Evolutionary conservation across 2,888 invertebrate species (phyloP), one percentile per base, ranked within the genome.

Genomic region (Pristionchus mayeri): DNA sequence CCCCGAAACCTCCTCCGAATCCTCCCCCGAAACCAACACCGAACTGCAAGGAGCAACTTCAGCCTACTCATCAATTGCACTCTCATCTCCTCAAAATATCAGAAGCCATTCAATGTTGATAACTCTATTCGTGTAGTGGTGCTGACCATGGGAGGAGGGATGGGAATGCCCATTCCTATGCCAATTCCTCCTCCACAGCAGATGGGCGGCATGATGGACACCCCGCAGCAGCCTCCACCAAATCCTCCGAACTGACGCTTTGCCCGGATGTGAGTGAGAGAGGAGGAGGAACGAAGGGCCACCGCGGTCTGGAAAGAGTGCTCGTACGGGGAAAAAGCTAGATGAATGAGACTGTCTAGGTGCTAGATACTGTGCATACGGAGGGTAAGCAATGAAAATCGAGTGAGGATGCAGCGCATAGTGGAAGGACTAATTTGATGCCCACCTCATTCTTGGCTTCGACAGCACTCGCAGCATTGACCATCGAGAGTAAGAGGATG

Each of bases 141-240:
- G n/a, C 76, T 57, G 2, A 84, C 84, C 40, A 84, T 84, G 11
- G 84, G 84, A 24, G 84, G 84, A 6, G 84, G 84, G 4, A 84
- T 84, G 24, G 16, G 9, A 4, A 84, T 84, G 4, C 82, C 82
- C 52, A 83, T 83, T 4, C 81, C 79, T 7, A 78, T 78, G 16
- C 79, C 75, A 3, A 75, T 75, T 40, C 75, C 75, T 40, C 40
- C 57, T 44, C 83, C 84, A 44, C 89, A 89, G 63, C 89, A 89
- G 48, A 87, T 87, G 67, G 87, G 85, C 6, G 86, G 84, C 57
- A 85, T 86, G 21, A 88, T 83, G 7, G 27, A 18, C 60, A 83
- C 85, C 50, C 87, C 88, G 79, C 88, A 86, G n/a, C 85, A 88
- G 48, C 86, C 89, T 18, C 88, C 87, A 6, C 83, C 83, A 27